These are phyloP conservation scores for Dynastes maya DNA, from an alignment of 2,888 invertebrate species.

Conservation along the genomic window DNA sequence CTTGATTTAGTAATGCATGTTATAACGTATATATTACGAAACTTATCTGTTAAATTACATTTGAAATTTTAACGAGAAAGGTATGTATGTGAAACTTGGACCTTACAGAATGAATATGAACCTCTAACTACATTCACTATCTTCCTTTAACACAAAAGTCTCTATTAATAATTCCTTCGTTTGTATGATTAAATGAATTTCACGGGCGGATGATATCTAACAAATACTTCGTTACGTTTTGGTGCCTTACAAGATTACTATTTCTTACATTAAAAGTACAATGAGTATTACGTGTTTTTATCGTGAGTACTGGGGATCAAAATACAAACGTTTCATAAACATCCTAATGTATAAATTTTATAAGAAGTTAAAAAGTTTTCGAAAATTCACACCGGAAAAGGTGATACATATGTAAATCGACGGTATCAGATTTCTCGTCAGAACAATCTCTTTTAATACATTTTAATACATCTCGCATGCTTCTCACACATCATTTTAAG, in stretches of 20 bases:
- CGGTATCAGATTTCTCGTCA: constrained; percentile 10
- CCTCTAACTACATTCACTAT: background rate
- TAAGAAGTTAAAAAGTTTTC: constrained; percentile 8
- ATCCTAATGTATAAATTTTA: constrained; percentile 35
- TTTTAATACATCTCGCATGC: constrained; percentile 4
- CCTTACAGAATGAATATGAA: background rate
- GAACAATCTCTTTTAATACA: constrained; percentile 19
- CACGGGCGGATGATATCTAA: background rate
- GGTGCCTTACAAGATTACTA: constrained; percentile 8
- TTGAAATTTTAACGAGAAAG: no score
- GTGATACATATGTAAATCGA: constrained; percentile 28
- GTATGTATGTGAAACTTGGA: no score
- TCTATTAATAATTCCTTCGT: background rate
- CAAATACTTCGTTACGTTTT: background rate
- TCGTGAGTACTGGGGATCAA: constrained; percentile 47
- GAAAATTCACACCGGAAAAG: constrained; percentile 3
- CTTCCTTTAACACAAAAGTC: background rate
- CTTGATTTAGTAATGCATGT: no score
- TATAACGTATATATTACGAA: no score
- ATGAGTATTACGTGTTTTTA: constrained; percentile 48
- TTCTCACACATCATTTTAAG: constrained; percentile 15
- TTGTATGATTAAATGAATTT: background rate
- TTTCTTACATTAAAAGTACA: constrained; percentile 21
- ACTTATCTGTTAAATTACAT: no score
- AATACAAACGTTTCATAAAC: constrained; percentile 21